These are phyloP conservation scores for Microplitis demolitor DNA, from an alignment of 1,140 invertebrate species.

Conservation along the genomic window DNA sequence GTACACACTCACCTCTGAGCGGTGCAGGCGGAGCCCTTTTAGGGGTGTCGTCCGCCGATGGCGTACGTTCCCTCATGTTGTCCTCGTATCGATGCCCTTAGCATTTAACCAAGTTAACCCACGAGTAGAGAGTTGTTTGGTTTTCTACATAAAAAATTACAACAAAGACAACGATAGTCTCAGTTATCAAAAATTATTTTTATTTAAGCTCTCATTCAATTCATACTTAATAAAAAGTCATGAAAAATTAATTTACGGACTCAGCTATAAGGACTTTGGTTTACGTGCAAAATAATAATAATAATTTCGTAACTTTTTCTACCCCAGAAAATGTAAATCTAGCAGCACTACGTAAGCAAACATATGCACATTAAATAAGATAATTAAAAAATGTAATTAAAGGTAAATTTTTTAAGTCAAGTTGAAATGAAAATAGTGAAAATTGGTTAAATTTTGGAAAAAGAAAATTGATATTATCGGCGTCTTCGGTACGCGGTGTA, in stretches of 20 bases:
- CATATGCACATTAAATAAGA: no score
- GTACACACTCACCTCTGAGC: conserved; percentile 53
- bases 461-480: background rate
- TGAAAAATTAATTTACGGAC: no score
- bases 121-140: background rate
- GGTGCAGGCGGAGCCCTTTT: conserved; percentile 58
- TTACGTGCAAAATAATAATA: background rate
- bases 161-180: conserved; percentile 20
- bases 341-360: no score
- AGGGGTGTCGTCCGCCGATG: conserved; percentile 59
- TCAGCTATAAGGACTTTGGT: no score
- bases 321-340: no score
- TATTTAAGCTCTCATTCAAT: no score
- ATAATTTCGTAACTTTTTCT: background rate
- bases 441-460: no score
- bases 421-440: no score
- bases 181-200: background rate
- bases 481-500: background rate
- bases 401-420: no score
- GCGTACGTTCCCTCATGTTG: conserved; percentile 60
- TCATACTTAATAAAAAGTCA: no score
- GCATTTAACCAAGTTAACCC: conserved; percentile 37
- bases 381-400: no score
- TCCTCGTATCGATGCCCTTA: conserved; percentile 39
- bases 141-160: conserved; percentile 10